A percentile compares a stretch with the other conserved stretches of the same genome.
These are phyloP conservation scores for Reticulitermes lucifugus DNA, from an alignment of 2,888 invertebrate genomes.

Conservation along the genomic window DNA sequence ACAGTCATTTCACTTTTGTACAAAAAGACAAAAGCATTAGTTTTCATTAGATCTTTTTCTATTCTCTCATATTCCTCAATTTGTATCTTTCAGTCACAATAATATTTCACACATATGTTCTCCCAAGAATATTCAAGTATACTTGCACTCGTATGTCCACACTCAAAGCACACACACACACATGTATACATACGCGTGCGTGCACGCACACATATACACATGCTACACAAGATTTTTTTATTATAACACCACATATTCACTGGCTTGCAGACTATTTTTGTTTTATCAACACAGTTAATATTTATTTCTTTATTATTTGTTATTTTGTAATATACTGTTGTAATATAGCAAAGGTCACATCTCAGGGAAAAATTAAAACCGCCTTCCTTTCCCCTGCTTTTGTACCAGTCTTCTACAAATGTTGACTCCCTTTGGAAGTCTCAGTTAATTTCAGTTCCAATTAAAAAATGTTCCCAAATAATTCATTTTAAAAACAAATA, in stretches of 20 bases:
- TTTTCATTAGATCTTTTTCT: slow-evolving; percentile 29
- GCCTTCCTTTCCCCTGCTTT: neutral
- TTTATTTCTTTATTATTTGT: neutral
- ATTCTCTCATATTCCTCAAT: slow-evolving; percentile 20
- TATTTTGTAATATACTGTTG: slow-evolving; percentile 8
- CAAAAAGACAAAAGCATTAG: slow-evolving; percentile 47
- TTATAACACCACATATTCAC: slow-evolving; percentile 22
- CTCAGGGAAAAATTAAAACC: neutral
- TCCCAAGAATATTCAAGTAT: neutral
- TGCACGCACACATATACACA: neutral
- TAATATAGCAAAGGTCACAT: slow-evolving; percentile 17
- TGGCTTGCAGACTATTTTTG: slow-evolving; percentile 10
- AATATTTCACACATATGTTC: slow-evolving; percentile 8
- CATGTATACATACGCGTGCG: neutral
- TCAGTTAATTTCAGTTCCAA: slow-evolving; percentile 4
- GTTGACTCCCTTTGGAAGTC: neutral
- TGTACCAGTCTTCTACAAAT: slow-evolving; percentile 20
- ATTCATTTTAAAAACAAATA: neutral
- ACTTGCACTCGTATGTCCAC: neutral
- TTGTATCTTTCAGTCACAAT: slow-evolving; percentile 22
- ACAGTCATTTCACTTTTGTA: slow-evolving; percentile 49
- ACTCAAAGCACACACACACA: neutral
- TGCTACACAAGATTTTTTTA: neutral
- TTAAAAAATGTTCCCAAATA: slow-evolving; percentile 14
- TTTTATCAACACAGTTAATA: slow-evolving; percentile 27